Conservation (phyloP, 1,140 invertebrate genomes). For the Leptonema lineaticorne region DNA sequence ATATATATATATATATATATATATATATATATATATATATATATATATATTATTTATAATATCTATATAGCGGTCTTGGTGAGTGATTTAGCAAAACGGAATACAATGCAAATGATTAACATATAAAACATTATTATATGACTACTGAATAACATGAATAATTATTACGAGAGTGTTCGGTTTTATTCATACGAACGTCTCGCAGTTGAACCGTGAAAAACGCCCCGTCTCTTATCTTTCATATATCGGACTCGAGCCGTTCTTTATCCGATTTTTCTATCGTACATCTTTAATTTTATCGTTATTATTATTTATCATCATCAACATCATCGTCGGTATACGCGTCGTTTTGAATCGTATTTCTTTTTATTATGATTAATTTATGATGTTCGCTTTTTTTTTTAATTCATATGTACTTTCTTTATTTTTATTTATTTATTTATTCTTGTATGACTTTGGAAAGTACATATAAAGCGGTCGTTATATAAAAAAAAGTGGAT, state of each 20-base stretch:
- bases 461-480: too few species aligned
- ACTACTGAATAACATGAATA: slow-evolving; percentile 42
- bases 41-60: not conserved
- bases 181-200: slow-evolving; percentile 3
- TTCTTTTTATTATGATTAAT: too few species aligned
- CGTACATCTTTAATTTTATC: too few species aligned
- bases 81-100: slow-evolving; percentile 42
- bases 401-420: too few species aligned
- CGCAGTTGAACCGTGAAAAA: slow-evolving; percentile 26
- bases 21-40: not conserved
- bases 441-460: too few species aligned
- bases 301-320: not conserved
- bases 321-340: too few species aligned
- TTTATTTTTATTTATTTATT: too few species aligned
- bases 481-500: too few species aligned
- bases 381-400: too few species aligned
- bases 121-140: slow-evolving; percentile 42
- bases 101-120: slow-evolving; percentile 43
- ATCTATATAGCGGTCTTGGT: slow-evolving; percentile 29
- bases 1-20: too few species aligned
- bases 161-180: slow-evolving; percentile 26
- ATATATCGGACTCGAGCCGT: not conserved
- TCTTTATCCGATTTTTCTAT: not conserved
- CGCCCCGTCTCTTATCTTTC: slow-evolving; percentile 20
- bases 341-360: too few species aligned